Conservation (phyloP, 2,888 invertebrate genomes). For the Pegoplata infirma region DNA sequence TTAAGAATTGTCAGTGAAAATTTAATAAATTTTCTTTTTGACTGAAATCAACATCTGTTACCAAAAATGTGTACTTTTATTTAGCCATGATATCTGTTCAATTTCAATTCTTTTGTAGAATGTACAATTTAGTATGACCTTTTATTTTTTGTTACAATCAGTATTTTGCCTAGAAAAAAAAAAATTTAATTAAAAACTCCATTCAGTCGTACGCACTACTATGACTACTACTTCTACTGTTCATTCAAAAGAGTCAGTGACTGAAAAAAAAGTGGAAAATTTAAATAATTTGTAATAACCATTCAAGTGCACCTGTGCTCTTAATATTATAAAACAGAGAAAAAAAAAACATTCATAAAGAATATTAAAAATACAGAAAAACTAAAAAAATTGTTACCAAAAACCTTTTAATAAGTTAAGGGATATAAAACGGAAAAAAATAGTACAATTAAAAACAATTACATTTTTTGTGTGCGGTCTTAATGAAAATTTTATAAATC, state of each 20-base stretch:
- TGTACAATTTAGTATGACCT: slow-evolving; percentile 11
- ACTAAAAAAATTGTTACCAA: slow-evolving; percentile 17
- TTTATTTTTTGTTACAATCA: slow-evolving; percentile 8
- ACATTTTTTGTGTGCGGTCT: too few species aligned
- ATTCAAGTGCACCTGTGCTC: slow-evolving; percentile 61
- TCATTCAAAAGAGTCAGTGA: slow-evolving; percentile 22
- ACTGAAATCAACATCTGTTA: slow-evolving; percentile 38
- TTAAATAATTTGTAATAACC: slow-evolving; percentile 56
- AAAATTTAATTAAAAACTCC: slow-evolving; percentile 46
- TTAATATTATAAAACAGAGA: neutral
- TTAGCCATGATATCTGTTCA: slow-evolving; percentile 36
- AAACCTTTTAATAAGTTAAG: neutral
- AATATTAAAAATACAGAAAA: slow-evolving; percentile 29
- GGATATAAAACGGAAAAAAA: neutral
- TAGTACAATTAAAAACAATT: neutral
- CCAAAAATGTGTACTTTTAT: slow-evolving; percentile 6
- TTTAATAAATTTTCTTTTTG: slow-evolving; percentile 39
- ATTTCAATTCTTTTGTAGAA: slow-evolving; percentile 26
- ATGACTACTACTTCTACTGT: slow-evolving; percentile 15
- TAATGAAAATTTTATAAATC: too few species aligned
- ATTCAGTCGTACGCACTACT: slow-evolving; percentile 28
- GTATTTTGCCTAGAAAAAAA: neutral
- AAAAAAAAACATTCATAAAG: slow-evolving; percentile 20
- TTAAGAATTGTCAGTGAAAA: slow-evolving; percentile 15
- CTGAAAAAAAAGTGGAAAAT: slow-evolving; percentile 38